Conservation (phyloP, 2,113 vertebrate species). For the Grus americana region DNA sequence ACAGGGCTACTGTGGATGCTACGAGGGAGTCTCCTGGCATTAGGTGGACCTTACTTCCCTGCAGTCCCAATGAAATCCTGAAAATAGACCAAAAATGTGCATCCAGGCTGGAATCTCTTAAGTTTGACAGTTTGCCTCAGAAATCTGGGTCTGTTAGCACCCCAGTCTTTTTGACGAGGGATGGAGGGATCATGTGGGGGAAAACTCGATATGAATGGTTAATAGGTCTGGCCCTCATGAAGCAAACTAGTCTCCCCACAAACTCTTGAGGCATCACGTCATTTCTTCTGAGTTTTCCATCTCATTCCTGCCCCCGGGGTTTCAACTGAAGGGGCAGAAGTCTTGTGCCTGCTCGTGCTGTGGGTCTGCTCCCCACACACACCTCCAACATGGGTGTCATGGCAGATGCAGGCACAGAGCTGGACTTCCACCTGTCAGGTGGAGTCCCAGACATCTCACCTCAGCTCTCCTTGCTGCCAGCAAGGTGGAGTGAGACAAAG, state of each 20-base stretch:
- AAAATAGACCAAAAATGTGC: background rate
- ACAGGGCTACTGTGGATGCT: background rate
- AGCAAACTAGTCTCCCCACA: background rate
- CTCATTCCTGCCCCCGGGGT: background rate
- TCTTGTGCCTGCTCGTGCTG: fast-evolving
- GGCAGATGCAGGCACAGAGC: background rate
- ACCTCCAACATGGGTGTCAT: fast-evolving
- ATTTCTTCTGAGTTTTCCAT: background rate
- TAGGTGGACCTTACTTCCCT: background rate
- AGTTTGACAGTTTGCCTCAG: background rate
- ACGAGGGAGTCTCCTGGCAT: fast-evolving
- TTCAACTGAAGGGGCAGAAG: background rate
- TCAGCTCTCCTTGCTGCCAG: background rate
- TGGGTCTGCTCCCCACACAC: background rate
- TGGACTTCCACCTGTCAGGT: background rate
- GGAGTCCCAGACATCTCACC: background rate
- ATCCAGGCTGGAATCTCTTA: background rate
- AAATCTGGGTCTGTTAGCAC: background rate
- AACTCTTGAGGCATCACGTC: background rate
- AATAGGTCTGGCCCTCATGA: background rate
- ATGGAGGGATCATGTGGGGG: background rate
- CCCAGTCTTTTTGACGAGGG: background rate
- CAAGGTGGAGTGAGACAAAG: background rate
- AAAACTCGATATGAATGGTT: background rate
- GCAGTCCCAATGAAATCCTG: background rate